Percentiles rank a stretch among this genome's conserved stretches.
phyloP scores from a whole-genome alignment of 2,797 vertebrate species.

The Kryptolebias ocellatus region DNA sequence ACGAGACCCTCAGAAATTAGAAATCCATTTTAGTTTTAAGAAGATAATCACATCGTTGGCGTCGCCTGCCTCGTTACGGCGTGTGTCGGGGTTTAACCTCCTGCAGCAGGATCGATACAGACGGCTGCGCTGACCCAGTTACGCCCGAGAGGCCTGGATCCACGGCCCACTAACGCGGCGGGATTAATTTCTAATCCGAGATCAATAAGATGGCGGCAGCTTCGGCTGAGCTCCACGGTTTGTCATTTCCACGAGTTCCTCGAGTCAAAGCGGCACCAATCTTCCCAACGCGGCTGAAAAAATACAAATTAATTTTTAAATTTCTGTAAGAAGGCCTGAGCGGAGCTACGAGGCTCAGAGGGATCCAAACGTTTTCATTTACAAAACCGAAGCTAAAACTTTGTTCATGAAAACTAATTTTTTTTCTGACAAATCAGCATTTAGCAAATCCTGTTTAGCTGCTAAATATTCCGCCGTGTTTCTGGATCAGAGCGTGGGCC shows the following conservation, averaged over 20 bases:
- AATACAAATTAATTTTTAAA: background rate
- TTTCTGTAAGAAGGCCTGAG: too few species aligned
- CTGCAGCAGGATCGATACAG: slow-evolving; percentile 49
- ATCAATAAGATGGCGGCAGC: slow-evolving; percentile 51
- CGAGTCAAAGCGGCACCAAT: background rate
- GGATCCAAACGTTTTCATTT: too few species aligned
- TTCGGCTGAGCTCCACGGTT: slow-evolving; percentile 1
- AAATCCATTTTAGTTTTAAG: too few species aligned
- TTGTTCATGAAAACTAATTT: too few species aligned
- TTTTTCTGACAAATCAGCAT: too few species aligned
- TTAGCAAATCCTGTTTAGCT: too few species aligned
- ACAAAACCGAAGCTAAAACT: too few species aligned
- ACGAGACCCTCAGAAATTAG: too few species aligned
- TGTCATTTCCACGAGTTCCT: slow-evolving; percentile 3
- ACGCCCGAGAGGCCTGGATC: slow-evolving; percentile 19
- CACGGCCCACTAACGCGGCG: slow-evolving; percentile 50
- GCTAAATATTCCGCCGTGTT: too few species aligned
- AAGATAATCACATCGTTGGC: too few species aligned
- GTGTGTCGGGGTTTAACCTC: slow-evolving; percentile 29
- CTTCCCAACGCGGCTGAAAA: background rate
- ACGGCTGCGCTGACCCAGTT: slow-evolving; percentile 56
- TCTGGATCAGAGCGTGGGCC: too few species aligned
- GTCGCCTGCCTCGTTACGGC: background rate
- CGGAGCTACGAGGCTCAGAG: too few species aligned
- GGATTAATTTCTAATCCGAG: slow-evolving; percentile 62